Base-by-base conservation (phyloP, 2,797 vertebrate species). In the Antrozous pallidus region DNA sequence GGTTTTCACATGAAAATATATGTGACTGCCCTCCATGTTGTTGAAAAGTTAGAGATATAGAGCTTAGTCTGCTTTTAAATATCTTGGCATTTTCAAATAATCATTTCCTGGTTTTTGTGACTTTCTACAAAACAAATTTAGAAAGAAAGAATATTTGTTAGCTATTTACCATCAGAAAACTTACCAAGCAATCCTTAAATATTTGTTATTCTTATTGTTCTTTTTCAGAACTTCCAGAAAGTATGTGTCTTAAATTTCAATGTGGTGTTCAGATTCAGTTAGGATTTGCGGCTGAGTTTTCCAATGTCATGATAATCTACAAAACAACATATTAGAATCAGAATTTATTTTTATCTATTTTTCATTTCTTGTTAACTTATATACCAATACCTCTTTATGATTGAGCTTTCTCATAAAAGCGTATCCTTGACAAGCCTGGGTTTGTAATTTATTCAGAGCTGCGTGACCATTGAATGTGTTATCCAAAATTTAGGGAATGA, bases 271-370 rank as follows among this genome's bases (percentile, higher is more conserved):
- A 98, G 98, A 99, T 99, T 95, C 99, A 99, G 88, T 49, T 99
- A 98, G 99, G 99, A 31, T 99, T 99, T 63, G 99, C 99, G 1
- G 99, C 99, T 0, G 99, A 99, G 98, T 99, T 99, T 97, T 99
- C 99, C 96, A 99, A 99, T 0, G 99, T 99, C 69, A 98, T 99
- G 96, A 98, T 99, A 81, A 99, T 99, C 97, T 99, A 99, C 97
- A 99, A 24, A 90, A 91, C 42, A 56, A 28, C 94, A 85, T 75
- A 70, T 88, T 82, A 61, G 28, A 87, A 73, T 38, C 65, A 42
- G 31, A 75, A 86, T 77, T 93, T 36, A 58, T 26, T 77, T 28
- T 45, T 28, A 49, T 90, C 31, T 54, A 73, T 78, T 85, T 88
- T 93, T 90, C 1, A 51, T 74, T 85, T 94, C 47, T 74, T 16